Evolutionary conservation across 2,888 invertebrate species (phyloP).

Genomic region (Eumacrocentrus americanus): DNA sequence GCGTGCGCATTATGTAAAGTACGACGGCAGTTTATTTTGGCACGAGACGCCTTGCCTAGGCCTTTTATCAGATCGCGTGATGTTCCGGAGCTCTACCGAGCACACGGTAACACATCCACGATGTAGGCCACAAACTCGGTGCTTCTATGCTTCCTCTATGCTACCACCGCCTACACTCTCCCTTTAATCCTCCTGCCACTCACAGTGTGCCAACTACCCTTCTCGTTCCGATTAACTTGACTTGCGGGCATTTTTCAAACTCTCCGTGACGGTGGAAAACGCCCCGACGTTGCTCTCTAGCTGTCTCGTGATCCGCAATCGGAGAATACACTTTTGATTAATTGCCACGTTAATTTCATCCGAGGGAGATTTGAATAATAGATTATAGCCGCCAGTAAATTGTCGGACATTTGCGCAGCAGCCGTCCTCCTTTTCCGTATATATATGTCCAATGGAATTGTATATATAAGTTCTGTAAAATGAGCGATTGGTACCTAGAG

Average conservation of each 20-base stretch:
- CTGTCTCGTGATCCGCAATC: not conserved
- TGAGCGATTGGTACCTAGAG: no score
- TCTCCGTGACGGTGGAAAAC: slow-evolving; percentile 33
- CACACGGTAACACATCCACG: slow-evolving; percentile 30
- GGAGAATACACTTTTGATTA: slow-evolving; percentile 12
- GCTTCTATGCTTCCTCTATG: not conserved
- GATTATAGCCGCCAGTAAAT: no score
- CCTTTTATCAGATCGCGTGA: slow-evolving; percentile 56
- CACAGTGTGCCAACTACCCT: slow-evolving; percentile 5
- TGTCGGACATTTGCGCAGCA: no score
- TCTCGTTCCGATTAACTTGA: slow-evolving; percentile 4
- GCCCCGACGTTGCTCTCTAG: not conserved
- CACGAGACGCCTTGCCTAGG: slow-evolving; percentile 40
- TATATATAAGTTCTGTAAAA: no score
- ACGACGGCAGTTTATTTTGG: slow-evolving; percentile 60
- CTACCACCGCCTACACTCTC: not conserved
- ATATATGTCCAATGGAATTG: no score
- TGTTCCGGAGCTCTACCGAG: slow-evolving; percentile 42
- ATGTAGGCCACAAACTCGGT: slow-evolving; percentile 49
- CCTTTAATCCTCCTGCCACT: not conserved
- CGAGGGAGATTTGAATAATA: no score
- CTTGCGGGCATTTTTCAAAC: slow-evolving; percentile 46
- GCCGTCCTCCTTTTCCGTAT: no score
- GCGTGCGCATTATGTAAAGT: slow-evolving; percentile 57
- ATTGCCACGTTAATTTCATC: slow-evolving; percentile 13